These are phyloP conservation scores for Dendropsophus ebraccatus DNA, from an alignment of 2,113 vertebrate genomes.

Conservation along the genomic window DNA sequence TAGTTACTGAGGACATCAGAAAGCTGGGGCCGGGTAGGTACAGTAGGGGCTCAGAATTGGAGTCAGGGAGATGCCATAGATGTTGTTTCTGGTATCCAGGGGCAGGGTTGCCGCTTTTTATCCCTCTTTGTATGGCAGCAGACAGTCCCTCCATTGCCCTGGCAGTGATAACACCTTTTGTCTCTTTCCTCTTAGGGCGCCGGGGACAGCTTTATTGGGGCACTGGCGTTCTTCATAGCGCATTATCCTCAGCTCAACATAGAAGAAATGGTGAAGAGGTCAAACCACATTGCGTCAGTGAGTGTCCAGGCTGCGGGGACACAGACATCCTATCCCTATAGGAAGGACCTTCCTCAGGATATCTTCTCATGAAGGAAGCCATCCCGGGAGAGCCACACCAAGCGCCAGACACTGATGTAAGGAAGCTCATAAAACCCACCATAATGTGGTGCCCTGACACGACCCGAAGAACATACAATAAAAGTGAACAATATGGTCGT, in stretches of 20 bases:
- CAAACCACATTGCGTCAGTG: slow-evolving; percentile 82
- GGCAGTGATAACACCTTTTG: background rate
- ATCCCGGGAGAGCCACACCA: background rate
- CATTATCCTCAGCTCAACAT: slow-evolving; percentile 80
- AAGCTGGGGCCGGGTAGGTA: too few species aligned
- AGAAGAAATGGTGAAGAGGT: slow-evolving; percentile 89
- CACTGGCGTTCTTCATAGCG: slow-evolving; percentile 91
- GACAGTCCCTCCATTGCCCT: background rate
- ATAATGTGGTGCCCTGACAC: background rate
- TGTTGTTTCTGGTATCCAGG: too few species aligned
- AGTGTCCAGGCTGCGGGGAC: slow-evolving; percentile 86
- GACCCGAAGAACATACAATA: background rate
- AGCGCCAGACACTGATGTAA: background rate
- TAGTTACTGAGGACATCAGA: too few species aligned
- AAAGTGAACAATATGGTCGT: too few species aligned
- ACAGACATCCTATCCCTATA: slow-evolving; percentile 86
- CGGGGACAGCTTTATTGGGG: slow-evolving; percentile 95
- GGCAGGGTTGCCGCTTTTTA: too few species aligned
- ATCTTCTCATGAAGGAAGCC: slow-evolving; percentile 74
- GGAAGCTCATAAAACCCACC: background rate
- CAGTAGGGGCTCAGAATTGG: too few species aligned
- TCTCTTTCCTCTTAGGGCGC: slow-evolving; percentile 83
- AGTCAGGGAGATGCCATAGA: too few species aligned
- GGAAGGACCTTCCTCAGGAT: slow-evolving; percentile 79
- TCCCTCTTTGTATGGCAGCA: too few species aligned